Evolutionary conservation across 1,140 invertebrate genomes (phyloP), one percentile per base, ranked within the genome.

Genomic region (Calephelis nemesis): DNA sequence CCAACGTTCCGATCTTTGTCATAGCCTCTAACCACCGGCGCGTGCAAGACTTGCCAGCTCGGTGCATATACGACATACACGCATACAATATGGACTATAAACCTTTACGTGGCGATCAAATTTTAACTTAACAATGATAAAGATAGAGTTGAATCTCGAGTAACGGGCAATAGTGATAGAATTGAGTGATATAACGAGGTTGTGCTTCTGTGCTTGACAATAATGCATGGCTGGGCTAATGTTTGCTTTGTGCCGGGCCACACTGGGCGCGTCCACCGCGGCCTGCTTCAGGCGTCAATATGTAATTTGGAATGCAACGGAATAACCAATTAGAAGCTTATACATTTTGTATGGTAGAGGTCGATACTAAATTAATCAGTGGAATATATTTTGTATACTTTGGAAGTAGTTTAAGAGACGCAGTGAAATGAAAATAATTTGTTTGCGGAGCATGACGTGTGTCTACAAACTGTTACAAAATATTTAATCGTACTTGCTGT

Each of bases 171-270:
- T 47, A 42, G 52, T 62, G 63, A 65, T 67, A 69, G 10, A 45
- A 8, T 54, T 47, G 69, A 67, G 76, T 67, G 65, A 60, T 68
- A 63, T 58, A 49, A 73, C 54, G 52, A 69, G 49, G 68, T 75
- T 75, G 72, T 79, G 79, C 76, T 78, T 77, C 80, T 87, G 87
- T 81, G 86, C 86, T 91, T 91, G 87, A 91, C 88, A 90, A 91
- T 90, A 91, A 90, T 91, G 88, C 88, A 90, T 91, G 88, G 88
- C 76, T 84, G 88, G 73, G 69, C 85, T 91, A 91, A 91, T 90
- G 83, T 91, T 91, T 90, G 86, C 86, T 88, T 90, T 90, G 86
- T 88, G 85, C 88, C 85, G 83, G 80, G 79, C 78, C 82, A 76
- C 77, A 85, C 82, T 85, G 85, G 88, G 80, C 83, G 84, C 81